Evolutionary conservation across 2,888 invertebrate genomes (phyloP).

Genomic region (Clusia tigrina): DNA sequence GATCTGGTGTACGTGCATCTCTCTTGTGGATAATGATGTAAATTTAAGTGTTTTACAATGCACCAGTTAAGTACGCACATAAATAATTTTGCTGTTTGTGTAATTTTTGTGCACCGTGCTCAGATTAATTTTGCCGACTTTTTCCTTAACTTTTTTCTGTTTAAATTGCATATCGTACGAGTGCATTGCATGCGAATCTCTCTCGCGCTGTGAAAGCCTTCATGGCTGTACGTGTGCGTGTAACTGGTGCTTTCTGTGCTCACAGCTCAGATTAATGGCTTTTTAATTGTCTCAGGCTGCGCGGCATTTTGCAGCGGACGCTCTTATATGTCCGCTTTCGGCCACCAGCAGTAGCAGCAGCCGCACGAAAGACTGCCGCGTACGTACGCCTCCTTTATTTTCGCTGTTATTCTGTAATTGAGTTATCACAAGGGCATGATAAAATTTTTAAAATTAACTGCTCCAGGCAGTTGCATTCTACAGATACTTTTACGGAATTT

Average conservation of each 20-base stretch:
- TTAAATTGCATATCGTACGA: background rate
- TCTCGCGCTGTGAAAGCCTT: no score
- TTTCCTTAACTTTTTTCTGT: background rate
- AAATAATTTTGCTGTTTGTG: background rate
- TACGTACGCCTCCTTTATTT: background rate
- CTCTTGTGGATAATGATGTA: constrained; percentile 49
- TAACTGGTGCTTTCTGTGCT: constrained; percentile 31
- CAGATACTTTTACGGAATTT: background rate
- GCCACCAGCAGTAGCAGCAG: background rate
- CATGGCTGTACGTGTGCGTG: background rate
- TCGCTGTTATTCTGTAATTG: background rate
- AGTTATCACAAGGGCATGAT: background rate
- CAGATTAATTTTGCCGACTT: background rate
- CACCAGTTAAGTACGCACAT: constrained; percentile 3
- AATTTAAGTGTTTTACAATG: constrained; percentile 31
- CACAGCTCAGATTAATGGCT: constrained; percentile 58
- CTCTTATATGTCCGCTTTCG: no score
- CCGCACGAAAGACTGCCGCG: background rate
- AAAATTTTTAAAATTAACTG: background rate
- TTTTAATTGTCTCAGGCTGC: constrained; percentile 53
- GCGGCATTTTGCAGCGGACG: no score
- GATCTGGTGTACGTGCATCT: constrained; percentile 9
- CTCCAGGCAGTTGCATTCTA: background rate
- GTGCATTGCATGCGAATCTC: background rate
- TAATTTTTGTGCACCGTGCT: background rate